Conservation (phyloP, 2,888 invertebrate species). For the Drosophila fulvimacula region DNA sequence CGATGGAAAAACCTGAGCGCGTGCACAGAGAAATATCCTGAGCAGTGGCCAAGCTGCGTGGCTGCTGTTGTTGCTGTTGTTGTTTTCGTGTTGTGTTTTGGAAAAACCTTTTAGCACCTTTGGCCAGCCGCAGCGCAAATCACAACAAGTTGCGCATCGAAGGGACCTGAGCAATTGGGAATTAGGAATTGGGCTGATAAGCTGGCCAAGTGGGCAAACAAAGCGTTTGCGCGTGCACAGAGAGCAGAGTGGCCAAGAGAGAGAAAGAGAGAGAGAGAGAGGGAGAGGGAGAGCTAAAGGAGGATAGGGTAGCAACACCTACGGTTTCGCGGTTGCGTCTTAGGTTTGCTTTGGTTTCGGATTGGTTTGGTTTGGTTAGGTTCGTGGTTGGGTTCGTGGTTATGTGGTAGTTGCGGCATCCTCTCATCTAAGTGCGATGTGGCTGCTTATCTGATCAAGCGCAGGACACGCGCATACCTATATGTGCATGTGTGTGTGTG, state of each 20-base stretch:
- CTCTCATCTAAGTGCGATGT: conserved; percentile 65
- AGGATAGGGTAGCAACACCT: conserved; percentile 42
- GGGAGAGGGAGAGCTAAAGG: not conserved
- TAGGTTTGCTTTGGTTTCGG: conserved; percentile 41
- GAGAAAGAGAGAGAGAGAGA: not conserved
- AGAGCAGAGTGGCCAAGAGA: not conserved
- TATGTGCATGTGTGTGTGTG: conserved; percentile 2
- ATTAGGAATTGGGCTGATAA: conserved; percentile 50
- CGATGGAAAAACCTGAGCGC: conserved; percentile 28
- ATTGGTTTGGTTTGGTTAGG: conserved; percentile 38
- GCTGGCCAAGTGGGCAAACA: conserved; percentile 62
- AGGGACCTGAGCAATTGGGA: conserved; percentile 31
- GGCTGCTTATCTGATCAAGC: conserved; percentile 60
- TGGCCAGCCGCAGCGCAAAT: conserved; percentile 55
- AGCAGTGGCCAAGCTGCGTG: not conserved
- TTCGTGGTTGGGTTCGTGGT: conserved; percentile 27
- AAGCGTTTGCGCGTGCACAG: conserved; percentile 50
- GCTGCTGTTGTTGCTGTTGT: not conserved
- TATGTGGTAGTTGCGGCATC: conserved; percentile 56
- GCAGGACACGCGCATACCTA: conserved; percentile 53
- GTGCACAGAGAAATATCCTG: conserved; percentile 32
- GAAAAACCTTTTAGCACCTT: conserved; percentile 80
- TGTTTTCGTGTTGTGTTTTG: conserved; percentile 18
- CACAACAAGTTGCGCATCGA: conserved; percentile 67
- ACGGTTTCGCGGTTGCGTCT: conserved; percentile 49